Base-by-base conservation (phyloP, 2,797 vertebrate species). In the Acrocephalus scirpaceus region DNA sequence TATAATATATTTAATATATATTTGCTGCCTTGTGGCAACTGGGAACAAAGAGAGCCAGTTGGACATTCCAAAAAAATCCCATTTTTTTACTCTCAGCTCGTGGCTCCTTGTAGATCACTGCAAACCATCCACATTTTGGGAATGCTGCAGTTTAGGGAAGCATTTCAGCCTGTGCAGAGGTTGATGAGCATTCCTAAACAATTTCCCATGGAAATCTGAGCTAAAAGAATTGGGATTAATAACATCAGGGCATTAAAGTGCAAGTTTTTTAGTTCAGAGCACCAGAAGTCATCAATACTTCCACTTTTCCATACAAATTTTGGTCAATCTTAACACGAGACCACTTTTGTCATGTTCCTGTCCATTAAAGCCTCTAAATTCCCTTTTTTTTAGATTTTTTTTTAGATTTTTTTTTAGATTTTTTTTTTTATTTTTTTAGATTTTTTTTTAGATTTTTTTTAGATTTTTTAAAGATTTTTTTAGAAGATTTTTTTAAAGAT, bases 11-110 rank as follows among this genome's bases (percentile, higher is more conserved):
- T 36, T 9, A 36, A 36, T 36, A 36, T 36, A 36, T 36, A 36
- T 74, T 70, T 56, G 27, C 4, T 83, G 64, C 78, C 2, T 15
- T 48, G 36, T 66, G 47, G 16, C 38, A 50, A 17, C n/a, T 36
- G 51, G 64, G 75, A 74, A 23, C 53, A 87, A 60, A 60, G 44
- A 53, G 65, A 89, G 21, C 10, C 27, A 4, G 9, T 20, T 58
- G 17, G 40, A 4, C 0, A 0, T 47, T 21, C 4, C 5, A 36
- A 36, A 53, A 21, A 11, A 26, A 11, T 3, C 1, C 0, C 34
- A 57, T 8, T 10, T 92, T 58, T 40, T 27, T 40, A 4, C 16
- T 9, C 38, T 0, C 3, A 25, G 21, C 53, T 34, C 11, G 11
- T 3, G 3, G 36, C 36, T 87, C 50, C 48, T 7, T 25, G 58